Conservation (phyloP, 2,113 vertebrate genomes). For the Isichthys henryi region DNA sequence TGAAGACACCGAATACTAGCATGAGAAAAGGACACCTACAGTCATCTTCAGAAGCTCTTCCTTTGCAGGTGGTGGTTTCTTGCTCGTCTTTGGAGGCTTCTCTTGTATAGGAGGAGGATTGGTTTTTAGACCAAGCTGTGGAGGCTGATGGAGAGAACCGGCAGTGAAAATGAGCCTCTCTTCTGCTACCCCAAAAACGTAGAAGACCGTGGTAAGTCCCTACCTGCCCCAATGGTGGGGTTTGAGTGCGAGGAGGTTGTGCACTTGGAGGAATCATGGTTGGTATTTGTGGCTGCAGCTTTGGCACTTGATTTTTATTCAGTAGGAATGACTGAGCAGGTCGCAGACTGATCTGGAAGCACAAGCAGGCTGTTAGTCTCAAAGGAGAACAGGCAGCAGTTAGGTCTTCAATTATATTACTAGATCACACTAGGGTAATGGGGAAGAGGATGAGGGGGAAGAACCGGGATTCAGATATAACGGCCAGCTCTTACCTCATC, state of each 20-base stretch:
- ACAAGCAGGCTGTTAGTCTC: neutral
- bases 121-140: constrained; percentile 97
- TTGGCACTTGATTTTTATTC: constrained; percentile 98
- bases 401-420: constrained; percentile 81
- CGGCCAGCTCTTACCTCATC: constrained; percentile 76
- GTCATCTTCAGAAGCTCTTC: constrained; percentile 94
- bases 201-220: neutral
- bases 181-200: no score
- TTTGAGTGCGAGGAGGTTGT: constrained; percentile 92
- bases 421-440: constrained; percentile 89
- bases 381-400: neutral
- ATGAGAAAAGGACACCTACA: constrained; percentile 54
- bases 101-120: constrained; percentile 98
- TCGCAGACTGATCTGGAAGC: constrained; percentile 86
- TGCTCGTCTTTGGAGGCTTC: constrained; percentile 91
- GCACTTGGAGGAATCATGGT: constrained; percentile 95
- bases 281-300: constrained; percentile 93
- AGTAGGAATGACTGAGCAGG: constrained; percentile 96
- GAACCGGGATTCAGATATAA: neutral
- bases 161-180: neutral
- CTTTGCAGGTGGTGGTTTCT: constrained; percentile 87
- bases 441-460: neutral
- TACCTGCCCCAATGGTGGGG: constrained; percentile 95
- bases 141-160: constrained; percentile 59
- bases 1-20: neutral